These are phyloP conservation scores for Zaprionus capensis DNA, from an alignment of 1,140 invertebrate species.

Conservation along the genomic window DNA sequence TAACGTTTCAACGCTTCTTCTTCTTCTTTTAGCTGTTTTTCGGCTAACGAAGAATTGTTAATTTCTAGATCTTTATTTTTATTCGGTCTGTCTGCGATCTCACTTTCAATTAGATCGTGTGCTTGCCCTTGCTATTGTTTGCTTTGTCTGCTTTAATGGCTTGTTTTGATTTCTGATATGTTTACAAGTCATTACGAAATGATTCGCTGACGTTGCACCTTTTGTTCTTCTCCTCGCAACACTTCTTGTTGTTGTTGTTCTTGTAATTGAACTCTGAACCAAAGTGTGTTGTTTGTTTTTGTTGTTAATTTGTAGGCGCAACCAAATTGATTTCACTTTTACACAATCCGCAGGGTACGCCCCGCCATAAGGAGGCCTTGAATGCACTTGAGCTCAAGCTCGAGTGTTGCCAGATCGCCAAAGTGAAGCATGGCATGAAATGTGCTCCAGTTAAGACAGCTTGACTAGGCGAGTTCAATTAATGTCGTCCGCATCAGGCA, in stretches of 20 bases:
- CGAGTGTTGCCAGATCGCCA: slow-evolving; percentile 10
- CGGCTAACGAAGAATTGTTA: slow-evolving; percentile 33
- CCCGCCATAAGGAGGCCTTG: slow-evolving; percentile 43
- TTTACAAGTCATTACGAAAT: slow-evolving; percentile 61
- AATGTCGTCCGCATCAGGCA: slow-evolving; percentile 48
- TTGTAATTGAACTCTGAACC: slow-evolving; percentile 73
- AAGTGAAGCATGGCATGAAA: slow-evolving; percentile 34
- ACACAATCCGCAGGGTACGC: slow-evolving; percentile 50
- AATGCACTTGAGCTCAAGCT: slow-evolving; percentile 51
- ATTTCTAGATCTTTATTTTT: slow-evolving; percentile 33
- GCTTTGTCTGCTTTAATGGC: slow-evolving; percentile 25
- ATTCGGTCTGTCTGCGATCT: slow-evolving; percentile 17
- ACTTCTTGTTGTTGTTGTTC: slow-evolving; percentile 16
- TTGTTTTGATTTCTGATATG: slow-evolving; percentile 45
- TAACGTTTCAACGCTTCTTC: slow-evolving; percentile 18
- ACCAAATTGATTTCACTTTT: slow-evolving; percentile 55
- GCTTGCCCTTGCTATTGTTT: slow-evolving; percentile 63
- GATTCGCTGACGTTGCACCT: slow-evolving; percentile 40
- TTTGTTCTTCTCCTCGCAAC: slow-evolving; percentile 23
- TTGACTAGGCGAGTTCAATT: slow-evolving; percentile 43
- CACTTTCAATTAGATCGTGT: slow-evolving; percentile 68
- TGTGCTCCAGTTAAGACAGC: slow-evolving; percentile 6
- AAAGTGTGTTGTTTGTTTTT: slow-evolving; percentile 37
- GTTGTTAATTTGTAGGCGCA: slow-evolving; percentile 60
- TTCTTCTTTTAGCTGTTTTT: slow-evolving; percentile 35